Evolutionary conservation across 92 coral and sea anemone genomes (phyloP), one percentile per base, ranked within the genome.

Genomic region (Epizoanthus rinbou): DNA sequence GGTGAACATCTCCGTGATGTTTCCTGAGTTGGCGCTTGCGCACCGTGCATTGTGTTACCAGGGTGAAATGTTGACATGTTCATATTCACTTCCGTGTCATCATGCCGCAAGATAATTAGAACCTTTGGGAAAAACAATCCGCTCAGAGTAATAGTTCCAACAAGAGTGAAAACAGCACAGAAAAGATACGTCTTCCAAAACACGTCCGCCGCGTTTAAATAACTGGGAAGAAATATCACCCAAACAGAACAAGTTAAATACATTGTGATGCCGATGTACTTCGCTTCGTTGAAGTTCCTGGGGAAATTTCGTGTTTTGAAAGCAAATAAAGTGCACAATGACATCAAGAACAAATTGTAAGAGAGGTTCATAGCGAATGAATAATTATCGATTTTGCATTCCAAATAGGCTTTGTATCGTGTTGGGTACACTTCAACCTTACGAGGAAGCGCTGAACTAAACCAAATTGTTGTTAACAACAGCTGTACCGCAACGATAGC

Each of bases 241-340:
- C 99, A 96, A 7, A 94, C 93, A 3, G 98, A 94, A 87, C 99
- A 96, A 2, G 98, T 91, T 19, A 96, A 72, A 66, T 96, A 96
- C 98, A 96, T 87, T 64, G 95, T 96, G 57, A 96, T 84, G 6
- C 97, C 99, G 70, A 96, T 94, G 85, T 86, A 94, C 85, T 94
- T 96, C 22, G 99, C 98, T 68, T 96, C 99, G 91, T 96, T 96
- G 81, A 96, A 96, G 53, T 96, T 96, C 68, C 99, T 80, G 19
- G 99, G 99, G 60, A 94, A 96, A 17, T 83, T 81, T 41, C 99
- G 74, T 41, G 99, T 96, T 86, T 88, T 95, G 82, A 96, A 96
- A 37, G 99, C 99, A 70, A 86, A 90, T 8, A 96, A 75, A 8
- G 99, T 96, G 69, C 98, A 92, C 21, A 92, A 21, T 9, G 88